Evolutionary conservation across 1,140 invertebrate species (phyloP), one percentile per base, ranked within the genome.

Genomic region (Ceratoteleas bidentatus): DNA sequence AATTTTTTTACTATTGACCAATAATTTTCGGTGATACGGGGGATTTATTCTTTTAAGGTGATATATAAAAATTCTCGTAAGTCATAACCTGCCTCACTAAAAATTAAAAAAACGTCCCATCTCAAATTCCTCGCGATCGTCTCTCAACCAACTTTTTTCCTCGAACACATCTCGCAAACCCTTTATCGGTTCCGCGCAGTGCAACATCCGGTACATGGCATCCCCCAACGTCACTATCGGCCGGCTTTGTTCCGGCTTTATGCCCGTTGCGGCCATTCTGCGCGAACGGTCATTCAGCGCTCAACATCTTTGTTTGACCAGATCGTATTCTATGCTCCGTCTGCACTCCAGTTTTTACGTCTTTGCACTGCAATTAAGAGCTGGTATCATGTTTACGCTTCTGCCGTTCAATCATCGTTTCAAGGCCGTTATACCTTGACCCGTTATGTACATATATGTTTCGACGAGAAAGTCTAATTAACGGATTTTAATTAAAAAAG

Each of bases 231-330:
- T 13, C 36, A 47, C 74, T 69, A 69, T 77, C 50, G 65, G 40
- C 6, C 14, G 38, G 58, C 52, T 77, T 70, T 70, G 73, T 76
- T 52, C 56, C 14, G 38, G 40, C 15, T 76, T 66, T 76, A 76
- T 61, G 49, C 56, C 54, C 54, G 38, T 52, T 66, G 62, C 62
- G 13, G 54, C 47, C 62, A 47, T 68, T 76, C 73, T 61, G 34
- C 54, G 4, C 54, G 4, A 68, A 47, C 47, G 56, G 47, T 58
- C 64, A 76, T 68, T 76, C 64, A 68, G 24, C 56, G 7, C 16
- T 54, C 64, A 47, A 57, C 74, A 77, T 68, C 52, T 68, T 77
- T 74, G 70, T 74, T 74, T 65, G 70, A 58, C 53, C 49, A 52
- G 52, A 65, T 57, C 61, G 53, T 47, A 58, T 74, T 65, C 57